Evolutionary conservation across 2,113 vertebrate genomes (phyloP), one percentile per base, ranked within the genome.

Genomic region (Trichechus manatus): DNA sequence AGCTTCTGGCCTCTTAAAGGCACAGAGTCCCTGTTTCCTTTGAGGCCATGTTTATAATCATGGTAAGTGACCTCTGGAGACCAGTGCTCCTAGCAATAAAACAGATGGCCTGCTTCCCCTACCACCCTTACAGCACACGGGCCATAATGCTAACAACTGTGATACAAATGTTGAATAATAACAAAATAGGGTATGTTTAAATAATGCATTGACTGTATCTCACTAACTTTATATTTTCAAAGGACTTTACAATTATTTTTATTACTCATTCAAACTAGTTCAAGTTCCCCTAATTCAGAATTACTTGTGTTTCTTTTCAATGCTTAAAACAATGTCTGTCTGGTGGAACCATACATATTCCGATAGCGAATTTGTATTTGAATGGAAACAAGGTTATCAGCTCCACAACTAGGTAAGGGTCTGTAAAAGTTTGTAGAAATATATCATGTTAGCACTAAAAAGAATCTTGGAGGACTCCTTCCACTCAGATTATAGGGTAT

Each of bases 21-120:
- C 25, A 29, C 3, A 1, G 87, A 95, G 92, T 91, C 70, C 61
- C 80, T 94, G 72, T 94, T 93, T 92, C 66, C 79, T 92, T 88
- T 70, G 78, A 89, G 92, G 72, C 80, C 61, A 9, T 79, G 29
- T 93, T 93, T 75, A 39, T 95, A 90, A 93, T 94, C 94, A 85
- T 47, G 64, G n/a, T 77, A 53, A 85, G 70, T 88, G 94, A 97
- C 96, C 92, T 97, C 78, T 59, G 81, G 96, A 95, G 95, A 94
- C 59, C n/a, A 88, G 53, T 0, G 56, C 86, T 78, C 59, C 70
- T n/a, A 59, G 91, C 89, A 53, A 1, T 56, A 83, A 61, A 96
- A 83, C 95, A 96, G 96, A 97, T 95, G 97, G 97, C 87, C 42
- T 44, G 50, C 66, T 78, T 81, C 31, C 31, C 64, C 80, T 3